A percentile compares a stretch with the other conserved stretches of the same genome.
Conservation (phyloP, 2,888 invertebrate species). For the Seira musarum region DNA sequence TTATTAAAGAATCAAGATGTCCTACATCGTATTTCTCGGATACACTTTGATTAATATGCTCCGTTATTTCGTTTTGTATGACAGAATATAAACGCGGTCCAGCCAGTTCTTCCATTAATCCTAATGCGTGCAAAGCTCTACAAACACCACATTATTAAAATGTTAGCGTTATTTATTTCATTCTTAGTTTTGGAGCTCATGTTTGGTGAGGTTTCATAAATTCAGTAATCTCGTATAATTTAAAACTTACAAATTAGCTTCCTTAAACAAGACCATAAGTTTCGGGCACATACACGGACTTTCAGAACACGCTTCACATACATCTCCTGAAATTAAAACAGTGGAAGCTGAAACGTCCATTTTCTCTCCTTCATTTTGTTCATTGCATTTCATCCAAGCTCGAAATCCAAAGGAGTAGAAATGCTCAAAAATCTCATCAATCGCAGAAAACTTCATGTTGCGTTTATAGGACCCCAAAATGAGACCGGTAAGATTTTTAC, state of each 20-base stretch:
- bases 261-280: slow-evolving; percentile 76
- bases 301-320: slow-evolving; percentile 61
- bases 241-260: slow-evolving; percentile 81
- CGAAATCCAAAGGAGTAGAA: slow-evolving; percentile 64
- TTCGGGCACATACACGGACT: slow-evolving; percentile 54
- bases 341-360: too few species aligned
- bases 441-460: slow-evolving; percentile 35
- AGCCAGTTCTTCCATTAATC: slow-evolving; percentile 80
- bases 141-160: too few species aligned
- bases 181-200: too few species aligned
- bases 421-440: slow-evolving; percentile 61
- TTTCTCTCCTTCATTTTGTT: too few species aligned
- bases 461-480: slow-evolving; percentile 43
- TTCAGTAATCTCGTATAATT: too few species aligned
- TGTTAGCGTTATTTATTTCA: too few species aligned
- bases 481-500: slow-evolving; percentile 57
- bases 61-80: slow-evolving; percentile 87
- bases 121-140: slow-evolving; percentile 59
- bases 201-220: too few species aligned
- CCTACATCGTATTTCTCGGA: slow-evolving; percentile 90
- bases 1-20: slow-evolving; percentile 83
- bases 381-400: slow-evolving; percentile 42
- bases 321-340: slow-evolving; percentile 12
- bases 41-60: slow-evolving; percentile 87
- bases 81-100: slow-evolving; percentile 88